Evolutionary conservation across 2,113 vertebrate species (phyloP), one percentile per base, ranked within the genome.

Genomic region (Chroicocephalus ridibundus): DNA sequence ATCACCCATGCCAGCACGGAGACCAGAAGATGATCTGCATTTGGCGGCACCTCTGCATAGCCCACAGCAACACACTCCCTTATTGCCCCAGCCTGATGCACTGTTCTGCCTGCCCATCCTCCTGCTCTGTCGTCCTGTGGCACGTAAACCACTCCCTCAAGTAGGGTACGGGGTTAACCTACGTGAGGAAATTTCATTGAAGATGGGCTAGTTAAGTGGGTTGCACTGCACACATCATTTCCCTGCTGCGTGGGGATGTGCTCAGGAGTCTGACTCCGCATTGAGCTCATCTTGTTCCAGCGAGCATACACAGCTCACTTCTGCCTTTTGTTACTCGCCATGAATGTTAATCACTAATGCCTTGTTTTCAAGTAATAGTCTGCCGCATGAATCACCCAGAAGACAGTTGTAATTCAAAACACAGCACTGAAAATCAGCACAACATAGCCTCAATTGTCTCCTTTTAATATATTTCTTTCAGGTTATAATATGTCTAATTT

Each of bases 401-500:
- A 40, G 62, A 25, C 8, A 31, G 60, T 17, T 90, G 64, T 62
- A 44, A 90, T 95, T 87, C 94, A 34, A 57, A 82, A 68, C 52
- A 52, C 65, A 60, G 4, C 3, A 5, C 47, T 31, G 80, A 70
- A 95, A 95, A 61, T 9, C 75, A 93, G 78, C 34, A 9, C 68
- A 86, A 60, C 44, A 1, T 20, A 52, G 78, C 80, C 61, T 78
- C 93, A 17, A 2, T 60, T 90, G 77, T 89, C 47, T 93, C n/a
- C 12, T 51, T 84, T 87, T 80, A 54, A 36, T 26, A 6, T 51
- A 76, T 79, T 79, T 84, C 65, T 91, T 88, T 93, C 24, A 32
- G 69, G 61, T 47, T 96, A 60, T 46, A 64, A 82, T 72, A 83
- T 27, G 69, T 57, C 71, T 94, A 81, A 93, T 95, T 94, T 94